These are phyloP conservation scores for Labrus mixtus DNA, from an alignment of 2,113 vertebrate genomes.

Conservation along the genomic window DNA sequence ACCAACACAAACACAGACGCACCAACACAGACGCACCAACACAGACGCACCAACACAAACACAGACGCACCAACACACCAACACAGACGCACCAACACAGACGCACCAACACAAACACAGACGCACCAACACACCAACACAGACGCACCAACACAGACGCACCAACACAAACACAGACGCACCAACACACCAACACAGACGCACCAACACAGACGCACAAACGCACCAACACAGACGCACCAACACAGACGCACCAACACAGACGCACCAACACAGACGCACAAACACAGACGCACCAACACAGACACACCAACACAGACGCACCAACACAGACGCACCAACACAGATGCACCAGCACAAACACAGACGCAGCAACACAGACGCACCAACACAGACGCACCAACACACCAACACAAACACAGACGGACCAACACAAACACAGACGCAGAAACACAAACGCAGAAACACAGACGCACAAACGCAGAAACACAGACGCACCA, in stretches of 20 bases:
- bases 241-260: too few relatives aligned
- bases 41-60: background rate
- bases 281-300: background rate
- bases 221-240: background rate
- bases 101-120: too few relatives aligned
- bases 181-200: too few relatives aligned
- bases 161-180: background rate
- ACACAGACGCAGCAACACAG: slow-evolving; percentile 26
- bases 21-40: background rate
- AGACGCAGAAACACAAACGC: background rate
- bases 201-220: background rate
- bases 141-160: background rate
- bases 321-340: background rate
- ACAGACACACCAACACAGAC: background rate
- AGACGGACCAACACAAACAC: background rate
- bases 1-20: slow-evolving; percentile 90
- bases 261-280: background rate
- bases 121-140: background rate
- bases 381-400: background rate
- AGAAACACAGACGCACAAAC: background rate
- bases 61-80: too few relatives aligned
- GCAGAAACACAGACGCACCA: background rate
- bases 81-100: background rate
- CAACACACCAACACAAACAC: too few relatives aligned
- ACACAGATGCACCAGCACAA: slow-evolving; percentile 99